Base-by-base conservation (phyloP, 2,113 vertebrate species). In the Cavia aperea region DNA sequence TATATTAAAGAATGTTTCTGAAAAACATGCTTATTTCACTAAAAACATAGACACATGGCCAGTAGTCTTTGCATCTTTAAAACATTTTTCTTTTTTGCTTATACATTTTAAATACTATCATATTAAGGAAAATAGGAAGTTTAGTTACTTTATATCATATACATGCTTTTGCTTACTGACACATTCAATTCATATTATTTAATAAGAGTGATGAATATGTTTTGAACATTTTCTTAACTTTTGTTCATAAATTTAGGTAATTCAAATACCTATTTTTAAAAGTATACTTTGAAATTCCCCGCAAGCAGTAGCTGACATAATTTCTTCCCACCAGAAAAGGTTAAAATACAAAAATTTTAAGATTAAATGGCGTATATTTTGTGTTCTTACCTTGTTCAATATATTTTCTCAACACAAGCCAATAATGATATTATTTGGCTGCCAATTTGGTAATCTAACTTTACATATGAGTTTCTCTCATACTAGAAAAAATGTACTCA, bases 81-180 rank as follows among this genome's bases (percentile, higher is more conserved):
- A 88, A 54, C 2, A 77, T 6, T 24, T 85, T 51, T 62, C 19
- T 12, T 63, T 58, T 43, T 51, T 19, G 65, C 36, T 91, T 86
- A 88, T 49, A 84, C 10, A 89, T 46, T 29, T 46, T 31, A 9
- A 73, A 7, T 12, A 86, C 82, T 89, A 79, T 4, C 29, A 60
- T 79, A 33, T 66, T 83, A 81, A 79, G 43, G 51, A 89, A 91
- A 89, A 75, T 54, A 79, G 36, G 19, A 36, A 85, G 3, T 18
- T 43, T 60, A 58, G 1, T 68, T 33, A 33, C 70, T 75, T 86
- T 81, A 14, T 68, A 43, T 66, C 29, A 62, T 5, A 49, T 9
- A 56, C 90, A 49, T 90, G 51, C 24, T 92, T 93, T 75, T 83
- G 19, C 33, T 91, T 91, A 88, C 90, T 87, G 77, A 63, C 14